A percentile compares a stretch with the other conserved stretches of the same genome.
Conservation (phyloP, 2,113 vertebrate species). For the Pogonocichla stellata region DNA sequence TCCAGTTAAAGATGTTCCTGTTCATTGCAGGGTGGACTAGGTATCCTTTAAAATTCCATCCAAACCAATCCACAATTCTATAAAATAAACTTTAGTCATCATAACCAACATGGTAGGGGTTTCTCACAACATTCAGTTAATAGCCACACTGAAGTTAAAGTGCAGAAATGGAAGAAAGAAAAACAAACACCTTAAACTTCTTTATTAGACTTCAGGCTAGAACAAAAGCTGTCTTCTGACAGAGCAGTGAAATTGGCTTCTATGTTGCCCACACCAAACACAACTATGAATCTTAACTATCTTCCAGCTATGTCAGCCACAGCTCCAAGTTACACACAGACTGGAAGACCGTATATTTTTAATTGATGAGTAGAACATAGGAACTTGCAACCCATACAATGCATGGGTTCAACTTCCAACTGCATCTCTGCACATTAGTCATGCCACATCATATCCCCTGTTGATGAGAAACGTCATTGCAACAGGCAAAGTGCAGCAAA, state of each 20-base stretch:
- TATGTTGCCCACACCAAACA: neutral
- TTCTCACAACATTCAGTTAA: neutral
- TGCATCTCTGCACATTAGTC: neutral
- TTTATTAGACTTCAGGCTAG: neutral
- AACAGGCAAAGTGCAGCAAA: neutral
- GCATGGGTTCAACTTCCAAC: neutral
- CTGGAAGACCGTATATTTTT: neutral
- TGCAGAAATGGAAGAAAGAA: neutral
- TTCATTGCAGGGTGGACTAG: neutral
- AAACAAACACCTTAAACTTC: neutral
- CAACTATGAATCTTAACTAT: neutral
- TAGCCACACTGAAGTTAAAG: neutral
- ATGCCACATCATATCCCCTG: neutral
- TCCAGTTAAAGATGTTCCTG: neutral
- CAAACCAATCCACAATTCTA: neutral
- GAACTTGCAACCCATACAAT: neutral
- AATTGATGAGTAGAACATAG: neutral
- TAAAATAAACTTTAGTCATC: neutral
- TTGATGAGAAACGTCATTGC: neutral
- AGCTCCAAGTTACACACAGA: neutral
- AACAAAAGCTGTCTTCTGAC: neutral
- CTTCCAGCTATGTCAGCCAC: neutral
- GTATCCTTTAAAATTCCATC: neutral
- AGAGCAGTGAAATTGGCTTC: neutral
- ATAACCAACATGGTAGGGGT: neutral